Conservation (phyloP, 2,113 vertebrate species). For the Podiceps cristatus region DNA sequence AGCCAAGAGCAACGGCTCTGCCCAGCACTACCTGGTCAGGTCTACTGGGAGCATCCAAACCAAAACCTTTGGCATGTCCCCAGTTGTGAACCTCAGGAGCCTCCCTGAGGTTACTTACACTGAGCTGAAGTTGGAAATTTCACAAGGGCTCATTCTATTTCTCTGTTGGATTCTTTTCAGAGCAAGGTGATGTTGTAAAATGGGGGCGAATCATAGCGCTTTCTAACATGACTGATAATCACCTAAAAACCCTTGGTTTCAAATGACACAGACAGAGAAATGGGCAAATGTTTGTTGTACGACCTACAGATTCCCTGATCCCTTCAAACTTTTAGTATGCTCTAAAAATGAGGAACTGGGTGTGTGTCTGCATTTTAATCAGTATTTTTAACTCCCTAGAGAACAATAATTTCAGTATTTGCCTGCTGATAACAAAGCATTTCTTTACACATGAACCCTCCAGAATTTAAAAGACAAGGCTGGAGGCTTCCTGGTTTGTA, state of each 20-base stretch:
- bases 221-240: not conserved
- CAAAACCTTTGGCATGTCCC: not conserved
- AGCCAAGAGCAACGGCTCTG: not conserved
- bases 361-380: constrained; percentile 37
- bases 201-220: fast-evolving
- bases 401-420: constrained; percentile 15
- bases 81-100: not conserved
- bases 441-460: constrained; percentile 5
- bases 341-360: constrained; percentile 16
- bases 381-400: not conserved
- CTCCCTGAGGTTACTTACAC: not conserved
- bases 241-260: not conserved
- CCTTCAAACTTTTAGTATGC: not conserved
- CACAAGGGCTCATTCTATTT: not conserved
- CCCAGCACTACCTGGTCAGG: no score
- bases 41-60: not conserved
- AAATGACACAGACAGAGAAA: not conserved
- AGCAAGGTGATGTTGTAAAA: not conserved
- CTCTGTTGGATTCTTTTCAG: fast-evolving
- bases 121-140: not conserved
- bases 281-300: not conserved
- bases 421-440: not conserved
- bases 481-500: not conserved
- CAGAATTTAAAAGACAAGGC: not conserved
- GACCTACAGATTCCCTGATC: not conserved